Base-by-base conservation (phyloP, 2,113 vertebrate genomes). In the Procapra przewalskii region DNA sequence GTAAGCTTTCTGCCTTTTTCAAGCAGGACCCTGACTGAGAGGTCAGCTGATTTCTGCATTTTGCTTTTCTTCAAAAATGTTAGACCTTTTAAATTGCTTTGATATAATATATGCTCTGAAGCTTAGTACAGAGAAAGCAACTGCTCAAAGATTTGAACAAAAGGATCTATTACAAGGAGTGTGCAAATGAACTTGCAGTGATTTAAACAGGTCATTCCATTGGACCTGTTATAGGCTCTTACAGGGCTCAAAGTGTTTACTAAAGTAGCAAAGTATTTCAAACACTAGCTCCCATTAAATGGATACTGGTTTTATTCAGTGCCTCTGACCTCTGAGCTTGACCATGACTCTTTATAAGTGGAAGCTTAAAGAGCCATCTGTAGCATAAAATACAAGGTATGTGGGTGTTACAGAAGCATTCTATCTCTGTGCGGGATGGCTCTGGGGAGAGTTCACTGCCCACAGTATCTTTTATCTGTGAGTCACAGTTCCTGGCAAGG, bases 61-160 rank as follows among this genome's bases (percentile, higher is more conserved):
- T 75, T 75, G 8, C 88, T 48, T 97, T 91, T 94, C 80, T 60
- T 55, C 3, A 90, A 90, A 97, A 92, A 60, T 90, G 57, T 81
- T 80, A 85, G n/a, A 93, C 11, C 59, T 82, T 94, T 96, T 86
- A 95, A 89, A 77, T 88, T 93, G 48, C 71, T 97, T 92, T 94
- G 43, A 79, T 83, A 83, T 40, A 90, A 6, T 19, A 1, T 14
- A 67, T 77, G 55, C 17, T 95, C 55, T 97, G 64, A 94, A 96
- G 33, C 81, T 96, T n/a, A 93, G 82, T 60, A 93, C 71, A 97
- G 96, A 95, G 57, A 90, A 91, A 94, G 48, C 33, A 95, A 86
- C 87, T 40, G 55, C 52, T 93, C 77, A 96, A 86, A 97, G 55
- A 52, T 40, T 92, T 89, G 4, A 95, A 96, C 55, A 95, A 71